Evolutionary conservation across 2,888 invertebrate genomes (phyloP).

Genomic region (Linyphia triangularis): DNA sequence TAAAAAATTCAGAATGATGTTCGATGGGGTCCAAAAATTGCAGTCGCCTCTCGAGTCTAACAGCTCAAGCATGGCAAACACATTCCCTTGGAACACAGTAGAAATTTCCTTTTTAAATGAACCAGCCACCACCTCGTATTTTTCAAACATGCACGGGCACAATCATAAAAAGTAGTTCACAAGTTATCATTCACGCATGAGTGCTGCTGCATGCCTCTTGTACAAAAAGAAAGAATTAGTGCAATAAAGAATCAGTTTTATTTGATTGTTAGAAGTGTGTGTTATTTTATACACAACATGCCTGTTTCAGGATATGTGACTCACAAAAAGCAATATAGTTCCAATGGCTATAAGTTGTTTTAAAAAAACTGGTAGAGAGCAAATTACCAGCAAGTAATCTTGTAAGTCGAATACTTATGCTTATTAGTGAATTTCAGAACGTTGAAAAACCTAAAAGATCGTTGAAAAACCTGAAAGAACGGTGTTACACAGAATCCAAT

Average conservation of each 20-base stretch:
- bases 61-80: neutral
- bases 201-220: conserved; percentile 55
- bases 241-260: conserved; percentile 47
- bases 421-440: no score
- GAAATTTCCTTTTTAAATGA: neutral
- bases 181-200: conserved; percentile 30
- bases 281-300: neutral
- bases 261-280: conserved; percentile 5
- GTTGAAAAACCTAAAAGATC: no score
- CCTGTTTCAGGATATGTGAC: neutral
- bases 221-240: conserved; percentile 55
- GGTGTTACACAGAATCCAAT: no score
- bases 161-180: conserved; percentile 44
- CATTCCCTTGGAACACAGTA: neutral
- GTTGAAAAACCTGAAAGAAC: no score
- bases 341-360: no score
- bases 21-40: no score
- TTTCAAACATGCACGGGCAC: conserved; percentile 24
- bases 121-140: conserved; percentile 3
- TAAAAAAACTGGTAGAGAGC: no score
- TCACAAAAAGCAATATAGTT: no score
- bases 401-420: no score
- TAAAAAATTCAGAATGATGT: no score
- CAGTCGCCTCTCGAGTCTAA: no score
- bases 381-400: no score